phyloP scores from a whole-genome alignment of 2,888 invertebrate species.

The Parasteatoda lunata region DNA sequence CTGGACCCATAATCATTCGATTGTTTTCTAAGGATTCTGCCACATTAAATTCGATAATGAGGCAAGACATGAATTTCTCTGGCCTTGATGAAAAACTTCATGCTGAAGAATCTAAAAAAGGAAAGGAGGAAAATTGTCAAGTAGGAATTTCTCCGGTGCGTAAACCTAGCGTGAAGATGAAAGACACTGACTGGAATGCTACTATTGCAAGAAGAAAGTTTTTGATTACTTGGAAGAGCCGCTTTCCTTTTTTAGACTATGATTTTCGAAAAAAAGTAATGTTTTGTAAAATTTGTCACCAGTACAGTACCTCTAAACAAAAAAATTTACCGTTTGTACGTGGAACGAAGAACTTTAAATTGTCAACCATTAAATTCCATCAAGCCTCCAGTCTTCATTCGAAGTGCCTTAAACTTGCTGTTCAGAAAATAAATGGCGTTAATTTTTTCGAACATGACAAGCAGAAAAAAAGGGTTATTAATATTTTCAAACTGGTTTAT shows the following conservation, averaged over 20 bases:
- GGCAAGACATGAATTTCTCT: too few relatives aligned
- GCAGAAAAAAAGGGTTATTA: constrained; percentile 17
- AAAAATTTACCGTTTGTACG: constrained; percentile 20
- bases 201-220: constrained; percentile 29
- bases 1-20: too few relatives aligned
- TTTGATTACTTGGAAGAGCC: constrained; percentile 13
- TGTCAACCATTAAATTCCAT: constrained; percentile 27
- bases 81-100: too few relatives aligned
- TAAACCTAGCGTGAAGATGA: too few relatives aligned
- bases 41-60: too few relatives aligned
- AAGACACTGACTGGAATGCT: not conserved
- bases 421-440: not conserved
- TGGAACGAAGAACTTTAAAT: constrained; percentile 40
- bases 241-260: constrained; percentile 51
- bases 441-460: not conserved
- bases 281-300: constrained; percentile 49
- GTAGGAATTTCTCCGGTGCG: too few relatives aligned
- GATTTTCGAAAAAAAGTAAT: constrained; percentile 30
- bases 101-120: too few relatives aligned
- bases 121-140: too few relatives aligned
- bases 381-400: constrained; percentile 32
- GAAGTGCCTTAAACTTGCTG: constrained; percentile 13
- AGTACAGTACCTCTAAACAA: constrained; percentile 9
- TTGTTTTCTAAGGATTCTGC: too few relatives aligned
- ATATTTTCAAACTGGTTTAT: constrained; percentile 49